Evolutionary conservation across 2,888 invertebrate genomes (phyloP).

Genomic region (Andrena chrysosceles): DNA sequence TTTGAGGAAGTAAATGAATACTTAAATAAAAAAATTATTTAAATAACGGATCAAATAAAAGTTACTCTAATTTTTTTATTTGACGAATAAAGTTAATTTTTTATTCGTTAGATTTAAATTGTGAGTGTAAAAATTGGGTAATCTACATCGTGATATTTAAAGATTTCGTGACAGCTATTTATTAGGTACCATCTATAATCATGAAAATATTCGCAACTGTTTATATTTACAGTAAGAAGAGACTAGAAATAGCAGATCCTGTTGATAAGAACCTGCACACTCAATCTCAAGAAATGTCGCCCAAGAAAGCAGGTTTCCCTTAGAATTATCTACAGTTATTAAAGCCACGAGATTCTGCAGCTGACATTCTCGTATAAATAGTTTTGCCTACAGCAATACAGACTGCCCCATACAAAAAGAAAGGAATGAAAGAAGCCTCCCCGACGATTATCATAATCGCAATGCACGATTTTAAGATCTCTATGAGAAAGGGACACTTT

Average conservation of each 20-base stretch:
- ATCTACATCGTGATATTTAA: too few relatives aligned
- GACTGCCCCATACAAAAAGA: background rate
- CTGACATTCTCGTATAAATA: background rate
- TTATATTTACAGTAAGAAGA: background rate
- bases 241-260: background rate
- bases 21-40: too few relatives aligned
- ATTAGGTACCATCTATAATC: too few relatives aligned
- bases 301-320: conserved; percentile 37
- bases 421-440: background rate
- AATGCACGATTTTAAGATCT: conserved; percentile 14
- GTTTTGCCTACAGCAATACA: background rate
- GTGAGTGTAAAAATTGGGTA: too few relatives aligned
- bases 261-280: background rate
- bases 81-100: too few relatives aligned
- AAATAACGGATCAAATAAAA: too few relatives aligned
- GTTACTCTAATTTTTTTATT: too few relatives aligned
- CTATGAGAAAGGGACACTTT: conserved; percentile 16
- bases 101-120: too few relatives aligned
- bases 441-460: background rate
- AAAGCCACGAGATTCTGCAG: background rate
- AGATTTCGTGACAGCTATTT: too few relatives aligned
- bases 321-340: conserved; percentile 15
- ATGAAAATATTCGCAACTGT: background rate
- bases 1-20: background rate
- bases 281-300: background rate